phyloP scores from a whole-genome alignment of 2,113 vertebrate genomes.

The Syngnathoides biaculeatus region DNA sequence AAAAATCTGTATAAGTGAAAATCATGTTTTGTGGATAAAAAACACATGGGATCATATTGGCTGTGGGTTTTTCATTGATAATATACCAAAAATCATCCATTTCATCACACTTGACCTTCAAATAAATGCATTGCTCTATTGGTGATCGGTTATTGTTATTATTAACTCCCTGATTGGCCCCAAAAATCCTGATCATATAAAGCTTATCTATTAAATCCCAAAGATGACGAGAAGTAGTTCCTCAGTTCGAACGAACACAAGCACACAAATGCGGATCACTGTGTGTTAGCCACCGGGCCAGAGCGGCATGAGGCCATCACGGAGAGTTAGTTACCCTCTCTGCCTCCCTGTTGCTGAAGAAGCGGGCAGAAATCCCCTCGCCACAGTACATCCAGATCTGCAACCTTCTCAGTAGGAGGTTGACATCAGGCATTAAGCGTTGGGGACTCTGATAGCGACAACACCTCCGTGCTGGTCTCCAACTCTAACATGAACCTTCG shows the following conservation, averaged over 20 bases:
- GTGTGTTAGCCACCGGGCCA: conserved; percentile 43
- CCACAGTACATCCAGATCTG: conserved; percentile 60
- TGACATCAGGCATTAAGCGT: conserved; percentile 70
- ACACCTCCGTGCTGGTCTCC: conserved; percentile 47
- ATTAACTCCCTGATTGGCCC: too few species aligned
- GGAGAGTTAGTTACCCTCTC: conserved; percentile 58
- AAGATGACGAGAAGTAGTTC: conserved; percentile 12
- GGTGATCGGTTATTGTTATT: too few species aligned
- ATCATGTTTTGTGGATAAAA: too few species aligned
- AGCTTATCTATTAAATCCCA: conserved; percentile 9
- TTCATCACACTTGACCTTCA: too few species aligned
- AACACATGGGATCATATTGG: too few species aligned
- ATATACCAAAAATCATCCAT: too few species aligned
- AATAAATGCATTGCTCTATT: too few species aligned
- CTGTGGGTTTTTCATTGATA: too few species aligned
- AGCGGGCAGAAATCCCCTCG: conserved; percentile 58
- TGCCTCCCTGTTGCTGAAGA: conserved; percentile 49
- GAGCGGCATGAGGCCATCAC: conserved; percentile 74
- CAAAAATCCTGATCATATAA: too few species aligned
- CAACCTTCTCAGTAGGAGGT: conserved; percentile 60
- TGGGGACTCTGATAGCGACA: conserved; percentile 53
- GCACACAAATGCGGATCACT: conserved; percentile 22
- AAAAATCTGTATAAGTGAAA: too few species aligned
- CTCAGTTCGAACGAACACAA: conserved; percentile 28
- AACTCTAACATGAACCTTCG: conserved; percentile 23